Conservation (phyloP, 2,113 vertebrate species). For the Etia nguti region DNA sequence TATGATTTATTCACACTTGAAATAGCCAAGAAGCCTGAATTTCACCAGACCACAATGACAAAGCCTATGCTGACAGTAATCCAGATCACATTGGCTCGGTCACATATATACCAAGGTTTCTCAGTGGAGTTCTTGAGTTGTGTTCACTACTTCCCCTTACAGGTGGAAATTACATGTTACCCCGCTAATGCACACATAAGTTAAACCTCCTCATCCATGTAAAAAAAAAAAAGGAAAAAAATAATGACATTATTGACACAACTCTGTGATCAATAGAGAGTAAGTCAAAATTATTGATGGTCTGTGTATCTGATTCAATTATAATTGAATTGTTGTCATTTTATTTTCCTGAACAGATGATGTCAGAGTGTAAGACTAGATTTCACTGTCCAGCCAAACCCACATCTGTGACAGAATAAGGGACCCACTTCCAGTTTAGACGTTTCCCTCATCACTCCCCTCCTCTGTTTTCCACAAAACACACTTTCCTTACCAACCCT, state of each 20-base stretch:
- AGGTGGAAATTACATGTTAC: background rate
- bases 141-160: background rate
- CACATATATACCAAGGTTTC: background rate
- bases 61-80: constrained; percentile 27
- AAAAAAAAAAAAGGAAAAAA: background rate
- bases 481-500: background rate
- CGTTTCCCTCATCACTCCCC: background rate
- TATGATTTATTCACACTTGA: background rate
- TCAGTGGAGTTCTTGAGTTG: background rate
- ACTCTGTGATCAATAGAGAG: background rate
- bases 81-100: constrained; percentile 2
- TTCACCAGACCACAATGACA: background rate
- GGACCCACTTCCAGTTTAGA: background rate
- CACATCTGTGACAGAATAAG: constrained; percentile 16
- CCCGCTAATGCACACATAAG: background rate
- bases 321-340: constrained; percentile 24
- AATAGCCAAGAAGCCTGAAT: background rate
- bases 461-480: background rate
- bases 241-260: fast-evolving
- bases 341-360: constrained; percentile 37
- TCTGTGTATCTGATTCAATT: constrained; percentile 11
- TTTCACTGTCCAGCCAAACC: constrained; percentile 21
- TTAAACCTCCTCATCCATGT: background rate
- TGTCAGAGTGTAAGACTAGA: constrained; percentile 28
- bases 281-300: background rate